Evolutionary conservation across 1,140 invertebrate species (phyloP), one percentile per base, ranked within the genome.

Genomic region (Pachypeltis micranthus): DNA sequence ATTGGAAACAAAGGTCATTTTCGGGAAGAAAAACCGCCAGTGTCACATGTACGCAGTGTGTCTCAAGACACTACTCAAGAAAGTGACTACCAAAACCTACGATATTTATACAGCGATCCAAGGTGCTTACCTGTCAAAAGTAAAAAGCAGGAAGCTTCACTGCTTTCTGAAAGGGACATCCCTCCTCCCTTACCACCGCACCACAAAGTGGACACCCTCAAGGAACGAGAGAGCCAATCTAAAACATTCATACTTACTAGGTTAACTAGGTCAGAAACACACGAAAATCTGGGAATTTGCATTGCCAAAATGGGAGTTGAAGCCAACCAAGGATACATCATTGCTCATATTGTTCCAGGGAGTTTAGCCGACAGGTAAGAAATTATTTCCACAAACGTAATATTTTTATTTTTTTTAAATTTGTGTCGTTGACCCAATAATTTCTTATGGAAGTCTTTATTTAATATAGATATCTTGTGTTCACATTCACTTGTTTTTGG

Each of bases 201-300:
- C 21, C 61, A 65, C 2, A 64, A 34, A 44, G n/a, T 29, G 64
- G 23, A 31, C 62, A 62, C 2, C 65, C 31, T 10, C 16, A 39
- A 7, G 7, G 31, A 39, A 16, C 70, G 61, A 16, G 54, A 56
- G 16, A 24, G 19, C 23, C 21, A 25, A 26, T 19, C 19, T 19
- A 56, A 56, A 26, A 56, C 54, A 16, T 75, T 75, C 67, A 82
- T 83, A 70, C 78, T 87, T 24, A 81, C 90, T 10, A 80, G 84
- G 67, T 79, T 92, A 21, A 72, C 79, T 3, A 85, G 86, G 69
- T 80, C 78, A 63, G 77, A 80, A 63, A 78, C 83, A 0, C 75
- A 78, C 31, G 85, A 88, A 69, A 88, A 88, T 73, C 72, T 93
- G 19, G 90, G 90, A 1, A 88, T 93, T 68, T 88, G 88, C 69